Percentiles rank a stretch among this genome's conserved stretches.
Conservation (phyloP, 2,113 vertebrate species). For the Bubo blakistoni region DNA sequence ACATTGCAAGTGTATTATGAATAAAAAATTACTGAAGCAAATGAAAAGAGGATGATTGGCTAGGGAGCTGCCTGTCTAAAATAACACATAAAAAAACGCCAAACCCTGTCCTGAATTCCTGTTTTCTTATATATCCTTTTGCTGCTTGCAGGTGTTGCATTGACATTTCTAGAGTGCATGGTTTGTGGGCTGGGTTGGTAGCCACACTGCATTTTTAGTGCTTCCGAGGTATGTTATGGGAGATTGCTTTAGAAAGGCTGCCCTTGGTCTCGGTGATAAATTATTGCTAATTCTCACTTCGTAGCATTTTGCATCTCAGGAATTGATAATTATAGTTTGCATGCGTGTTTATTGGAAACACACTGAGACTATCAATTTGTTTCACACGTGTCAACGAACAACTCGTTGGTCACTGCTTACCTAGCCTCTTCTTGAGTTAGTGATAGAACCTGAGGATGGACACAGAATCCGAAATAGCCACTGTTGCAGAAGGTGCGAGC, state of each 20-base stretch:
- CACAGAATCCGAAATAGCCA: neutral
- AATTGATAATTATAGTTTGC: neutral
- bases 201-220: neutral
- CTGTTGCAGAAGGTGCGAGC: neutral
- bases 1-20: neutral
- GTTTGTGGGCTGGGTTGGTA: neutral
- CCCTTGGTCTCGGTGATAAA: neutral
- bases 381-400: neutral
- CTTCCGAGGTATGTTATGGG: neutral
- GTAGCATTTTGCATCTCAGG: neutral
- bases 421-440: neutral
- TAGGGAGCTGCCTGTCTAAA: neutral
- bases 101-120: neutral
- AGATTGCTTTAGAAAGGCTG: neutral
- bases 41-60: neutral
- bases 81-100: neutral
- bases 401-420: neutral
- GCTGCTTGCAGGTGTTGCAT: neutral
- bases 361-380: neutral
- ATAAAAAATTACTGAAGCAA: neutral
- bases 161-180: neutral
- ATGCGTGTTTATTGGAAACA: neutral
- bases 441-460: neutral
- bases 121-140: neutral
- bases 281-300: neutral